Base-by-base conservation (phyloP, 2,888 invertebrate species). In the Epicampocera succincta region DNA sequence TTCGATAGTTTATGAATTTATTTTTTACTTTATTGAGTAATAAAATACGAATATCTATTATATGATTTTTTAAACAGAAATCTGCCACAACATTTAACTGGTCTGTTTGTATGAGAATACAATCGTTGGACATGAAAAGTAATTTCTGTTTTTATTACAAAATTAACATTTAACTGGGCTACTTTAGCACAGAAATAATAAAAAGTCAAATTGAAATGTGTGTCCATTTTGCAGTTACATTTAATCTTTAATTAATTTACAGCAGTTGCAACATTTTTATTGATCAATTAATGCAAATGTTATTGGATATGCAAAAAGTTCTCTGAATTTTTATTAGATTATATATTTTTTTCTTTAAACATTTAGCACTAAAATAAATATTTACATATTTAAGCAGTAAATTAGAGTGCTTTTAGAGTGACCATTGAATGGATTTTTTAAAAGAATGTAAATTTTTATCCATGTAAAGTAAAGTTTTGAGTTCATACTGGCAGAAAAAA, bases 241-340 rank as follows among this genome's bases (percentile, higher is more conserved):
- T 63, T 73, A 63, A 73, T 54, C n/a, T 63, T 46, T 63, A 50
- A 52, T 73, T 73, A 73, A 46, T 73, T 46, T 52, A 65, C 38
- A 56, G 38, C 54, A 65, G 54, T 65, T 54, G 54, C 44, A 56
- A 73, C 9, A 38, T 54, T 73, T 63, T 63, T 73, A 73, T 73
- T 65, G 46, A 73, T 54, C 73, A 73, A 73, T 73, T 73, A 73
- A 54, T 42, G 44, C 33, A 54, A 46, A 48, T 29, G 29, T 21
- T 46, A 17, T 60, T 58, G 46, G 21, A 46, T 48, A 63, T 73
- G 71, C 71, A 25, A 60, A 71, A 48, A 25, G 6, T 52, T 61
- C 8, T 52, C 19, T 42, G 15, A 50, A 71, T 61, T 33, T 46
- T 50, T 50, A 19, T 50, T 46, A 17, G 29, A 29, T 52, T 15